Percentiles rank a stretch among this genome's conserved stretches.
Conservation (phyloP, 2,113 vertebrate genomes). For the Motacilla alba region DNA sequence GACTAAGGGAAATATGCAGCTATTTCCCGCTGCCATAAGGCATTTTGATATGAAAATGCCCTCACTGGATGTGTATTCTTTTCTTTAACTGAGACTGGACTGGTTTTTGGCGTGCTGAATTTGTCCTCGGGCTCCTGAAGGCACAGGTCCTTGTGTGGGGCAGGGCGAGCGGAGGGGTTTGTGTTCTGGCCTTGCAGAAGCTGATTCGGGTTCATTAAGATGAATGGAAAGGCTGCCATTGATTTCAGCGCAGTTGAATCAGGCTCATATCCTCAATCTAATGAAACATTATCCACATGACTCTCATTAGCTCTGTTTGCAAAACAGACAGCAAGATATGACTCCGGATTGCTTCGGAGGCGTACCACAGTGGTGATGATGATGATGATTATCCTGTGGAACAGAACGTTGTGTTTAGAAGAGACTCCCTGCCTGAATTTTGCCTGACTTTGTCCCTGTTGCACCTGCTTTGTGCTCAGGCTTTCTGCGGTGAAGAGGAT, state of each 20-base stretch:
- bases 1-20: neutral
- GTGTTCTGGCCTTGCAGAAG: neutral
- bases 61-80: neutral
- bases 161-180: neutral
- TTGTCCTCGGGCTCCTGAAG: neutral
- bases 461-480: neutral
- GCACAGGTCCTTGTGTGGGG: neutral
- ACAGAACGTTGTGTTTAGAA: neutral
- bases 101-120: neutral
- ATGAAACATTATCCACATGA: constrained; percentile 42
- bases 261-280: constrained; percentile 53
- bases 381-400: neutral
- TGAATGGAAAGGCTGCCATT: constrained; percentile 26
- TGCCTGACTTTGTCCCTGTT: neutral
- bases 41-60: neutral
- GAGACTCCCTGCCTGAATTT: neutral
- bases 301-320: constrained; percentile 52
- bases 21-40: neutral
- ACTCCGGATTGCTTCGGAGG: neutral
- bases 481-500: neutral
- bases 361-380: neutral
- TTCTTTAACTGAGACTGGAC: neutral
- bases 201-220: constrained; percentile 8
- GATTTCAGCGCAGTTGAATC: constrained; percentile 40
- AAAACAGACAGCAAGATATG: constrained; percentile 36